These are phyloP conservation scores for Podargus strigoides DNA, from an alignment of 2,797 vertebrate genomes.

Conservation along the genomic window DNA sequence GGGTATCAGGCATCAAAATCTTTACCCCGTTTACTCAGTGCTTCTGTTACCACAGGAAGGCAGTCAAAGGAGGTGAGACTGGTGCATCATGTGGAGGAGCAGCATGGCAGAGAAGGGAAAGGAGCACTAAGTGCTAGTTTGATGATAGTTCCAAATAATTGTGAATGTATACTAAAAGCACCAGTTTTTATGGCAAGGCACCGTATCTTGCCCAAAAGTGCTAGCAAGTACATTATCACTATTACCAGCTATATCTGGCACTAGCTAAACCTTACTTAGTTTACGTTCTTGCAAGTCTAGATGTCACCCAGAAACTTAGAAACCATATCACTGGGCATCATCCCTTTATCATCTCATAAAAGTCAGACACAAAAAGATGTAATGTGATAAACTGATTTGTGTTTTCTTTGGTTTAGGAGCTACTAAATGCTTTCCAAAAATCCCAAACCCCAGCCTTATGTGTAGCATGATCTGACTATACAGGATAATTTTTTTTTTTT, in stretches of 20 bases:
- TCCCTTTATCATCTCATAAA: not conserved
- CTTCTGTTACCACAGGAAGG: not conserved
- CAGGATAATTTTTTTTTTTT: not conserved
- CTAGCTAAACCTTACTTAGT: not conserved
- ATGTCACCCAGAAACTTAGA: not conserved
- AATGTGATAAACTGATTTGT: not conserved
- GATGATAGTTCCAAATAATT: not conserved
- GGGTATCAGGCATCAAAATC: not conserved
- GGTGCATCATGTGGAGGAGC: not conserved
- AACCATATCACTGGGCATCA: not conserved
- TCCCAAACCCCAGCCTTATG: not conserved
- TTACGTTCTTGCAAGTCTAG: not conserved
- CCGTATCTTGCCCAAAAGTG: not conserved
- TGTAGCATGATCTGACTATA: not conserved
- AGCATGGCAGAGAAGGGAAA: not conserved
- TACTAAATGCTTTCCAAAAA: not conserved
- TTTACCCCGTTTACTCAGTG: rapidly evolving
- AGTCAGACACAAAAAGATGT: not conserved
- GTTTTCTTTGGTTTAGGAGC: not conserved
- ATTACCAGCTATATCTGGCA: not conserved
- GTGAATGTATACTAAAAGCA: not conserved
- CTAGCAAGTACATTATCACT: not conserved
- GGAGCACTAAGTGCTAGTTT: not conserved
- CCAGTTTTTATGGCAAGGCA: not conserved
- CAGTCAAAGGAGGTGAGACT: not conserved